A percentile compares a stretch with the other conserved stretches of the same genome.
Evolutionary conservation across 2,888 invertebrate species (phyloP).

Genomic region (Napeogenes inachia): DNA sequence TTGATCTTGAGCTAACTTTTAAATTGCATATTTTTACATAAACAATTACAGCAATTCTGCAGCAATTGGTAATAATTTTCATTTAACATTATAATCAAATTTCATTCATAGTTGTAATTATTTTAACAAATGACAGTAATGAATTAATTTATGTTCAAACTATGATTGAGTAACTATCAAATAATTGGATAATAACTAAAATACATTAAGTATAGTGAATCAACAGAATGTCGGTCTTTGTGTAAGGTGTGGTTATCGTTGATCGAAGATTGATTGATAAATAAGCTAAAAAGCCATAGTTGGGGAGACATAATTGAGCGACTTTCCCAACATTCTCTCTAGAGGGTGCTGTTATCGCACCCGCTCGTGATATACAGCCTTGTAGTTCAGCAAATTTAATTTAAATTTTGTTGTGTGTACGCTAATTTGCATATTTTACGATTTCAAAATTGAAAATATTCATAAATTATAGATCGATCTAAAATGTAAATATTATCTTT

Average conservation of each 20-base stretch:
- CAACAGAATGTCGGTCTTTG: slow-evolving; percentile 39
- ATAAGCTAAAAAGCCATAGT: slow-evolving; percentile 67
- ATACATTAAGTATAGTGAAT: slow-evolving; percentile 56
- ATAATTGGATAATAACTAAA: slow-evolving; percentile 27
- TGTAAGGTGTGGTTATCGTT: slow-evolving; percentile 58
- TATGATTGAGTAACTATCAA: slow-evolving; percentile 6
- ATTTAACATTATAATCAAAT: too few relatives aligned
- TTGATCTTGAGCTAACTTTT: not conserved
- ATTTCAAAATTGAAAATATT: too few relatives aligned
- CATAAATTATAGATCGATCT: too few relatives aligned
- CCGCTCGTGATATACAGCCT: slow-evolving; percentile 46
- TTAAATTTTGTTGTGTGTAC: not conserved
- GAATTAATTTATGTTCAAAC: slow-evolving; percentile 6
- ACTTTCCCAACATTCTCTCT: slow-evolving; percentile 62
- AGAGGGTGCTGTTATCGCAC: slow-evolving; percentile 54
- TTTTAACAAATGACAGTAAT: slow-evolving; percentile 20
- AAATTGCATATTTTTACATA: too few relatives aligned
- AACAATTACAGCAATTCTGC: too few relatives aligned
- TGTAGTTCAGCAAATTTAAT: slow-evolving; percentile 13
- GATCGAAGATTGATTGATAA: slow-evolving; percentile 74
- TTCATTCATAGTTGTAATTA: too few relatives aligned
- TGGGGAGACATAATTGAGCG: slow-evolving; percentile 69
- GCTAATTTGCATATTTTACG: not conserved
- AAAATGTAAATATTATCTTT: too few relatives aligned
- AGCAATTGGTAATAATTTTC: too few relatives aligned